phyloP scores from a whole-genome alignment of 2,797 vertebrate genomes.

The Lutjanus argentimaculatus region DNA sequence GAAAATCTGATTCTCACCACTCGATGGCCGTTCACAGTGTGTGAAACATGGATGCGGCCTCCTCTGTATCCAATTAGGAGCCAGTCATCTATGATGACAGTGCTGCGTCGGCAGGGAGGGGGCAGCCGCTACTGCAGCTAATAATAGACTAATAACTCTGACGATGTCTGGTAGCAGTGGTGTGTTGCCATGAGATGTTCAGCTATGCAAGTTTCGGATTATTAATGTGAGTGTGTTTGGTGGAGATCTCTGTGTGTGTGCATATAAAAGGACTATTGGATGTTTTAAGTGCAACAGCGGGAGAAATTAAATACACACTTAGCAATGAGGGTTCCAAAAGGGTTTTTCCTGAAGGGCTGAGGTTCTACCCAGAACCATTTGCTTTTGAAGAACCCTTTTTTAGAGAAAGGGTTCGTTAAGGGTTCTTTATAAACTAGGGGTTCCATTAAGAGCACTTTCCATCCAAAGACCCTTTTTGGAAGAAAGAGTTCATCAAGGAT shows the following conservation, averaged over 20 bases:
- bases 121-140: conserved; percentile 79
- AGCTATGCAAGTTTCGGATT: conserved; percentile 32
- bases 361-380: too few relatives aligned
- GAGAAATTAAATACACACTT: too few relatives aligned
- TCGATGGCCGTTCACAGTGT: conserved; percentile 38
- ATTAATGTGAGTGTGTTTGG: conserved; percentile 2
- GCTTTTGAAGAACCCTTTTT: too few relatives aligned
- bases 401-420: too few relatives aligned
- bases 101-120: conserved; percentile 49
- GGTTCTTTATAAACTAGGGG: too few relatives aligned
- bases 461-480: too few relatives aligned
- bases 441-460: too few relatives aligned
- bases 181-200: conserved; percentile 47
- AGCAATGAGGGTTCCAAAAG: too few relatives aligned
- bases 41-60: conserved; percentile 56
- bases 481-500: too few relatives aligned
- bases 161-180: conserved; percentile 44
- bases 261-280: neutral
- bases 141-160: conserved; percentile 88
- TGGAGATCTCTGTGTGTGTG: neutral
- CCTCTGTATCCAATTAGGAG: conserved; percentile 91
- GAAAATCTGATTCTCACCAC: conserved; percentile 77
- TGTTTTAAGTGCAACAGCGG: too few relatives aligned
- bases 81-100: conserved; percentile 90
- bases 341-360: too few relatives aligned